phyloP scores from a whole-genome alignment of 2,888 invertebrate genomes.

The Creontiades dilutus region DNA sequence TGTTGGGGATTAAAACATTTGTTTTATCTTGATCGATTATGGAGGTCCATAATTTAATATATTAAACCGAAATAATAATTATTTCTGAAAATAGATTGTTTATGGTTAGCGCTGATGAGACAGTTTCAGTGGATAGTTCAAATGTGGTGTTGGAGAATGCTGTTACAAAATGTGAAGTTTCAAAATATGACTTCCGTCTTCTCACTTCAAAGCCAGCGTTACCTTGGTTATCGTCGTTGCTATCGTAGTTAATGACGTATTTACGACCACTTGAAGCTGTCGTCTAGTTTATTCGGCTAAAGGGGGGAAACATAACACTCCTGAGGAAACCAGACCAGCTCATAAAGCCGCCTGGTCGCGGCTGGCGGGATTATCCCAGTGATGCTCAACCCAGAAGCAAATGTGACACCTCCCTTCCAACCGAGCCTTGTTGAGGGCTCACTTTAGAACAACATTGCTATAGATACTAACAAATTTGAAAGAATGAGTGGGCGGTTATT shows the following conservation, averaged over 20 bases:
- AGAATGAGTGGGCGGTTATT: neutral
- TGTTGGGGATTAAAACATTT: too few relatives aligned
- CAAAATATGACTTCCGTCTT: too few relatives aligned
- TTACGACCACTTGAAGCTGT: conserved; percentile 1
- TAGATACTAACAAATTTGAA: neutral
- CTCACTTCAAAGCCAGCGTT: too few relatives aligned
- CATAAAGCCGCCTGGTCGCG: conserved; percentile 20
- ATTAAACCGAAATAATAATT: too few relatives aligned
- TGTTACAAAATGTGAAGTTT: too few relatives aligned
- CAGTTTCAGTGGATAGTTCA: too few relatives aligned
- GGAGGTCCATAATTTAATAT: too few relatives aligned
- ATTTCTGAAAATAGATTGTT: too few relatives aligned
- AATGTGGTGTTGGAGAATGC: too few relatives aligned
- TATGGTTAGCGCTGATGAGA: too few relatives aligned
- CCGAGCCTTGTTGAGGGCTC: neutral
- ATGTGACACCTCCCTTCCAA: neutral
- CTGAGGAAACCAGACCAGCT: neutral
- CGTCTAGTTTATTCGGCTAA: neutral
- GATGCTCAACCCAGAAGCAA: neutral
- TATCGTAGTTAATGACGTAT: neutral
- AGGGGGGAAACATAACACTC: conserved; percentile 14
- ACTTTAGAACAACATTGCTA: conserved; percentile 1
- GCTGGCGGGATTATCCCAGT: conserved; percentile 20
- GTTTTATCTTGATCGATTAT: too few relatives aligned
- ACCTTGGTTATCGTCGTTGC: neutral